Evolutionary conservation across 1,140 invertebrate genomes (phyloP), one percentile per base, ranked within the genome.

Genomic region (Solenopsis fugax): DNA sequence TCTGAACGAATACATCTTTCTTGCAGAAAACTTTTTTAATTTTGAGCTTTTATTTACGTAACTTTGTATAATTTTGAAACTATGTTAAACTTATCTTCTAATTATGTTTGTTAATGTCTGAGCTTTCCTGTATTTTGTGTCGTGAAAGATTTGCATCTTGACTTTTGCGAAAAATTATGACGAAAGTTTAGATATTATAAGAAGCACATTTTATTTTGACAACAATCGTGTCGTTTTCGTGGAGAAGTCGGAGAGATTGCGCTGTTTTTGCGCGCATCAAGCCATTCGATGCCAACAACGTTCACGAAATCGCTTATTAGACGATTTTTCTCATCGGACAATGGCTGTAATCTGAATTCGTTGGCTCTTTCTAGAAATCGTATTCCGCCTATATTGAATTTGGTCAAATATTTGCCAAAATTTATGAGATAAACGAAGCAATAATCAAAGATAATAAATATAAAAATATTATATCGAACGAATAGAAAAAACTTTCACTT

Each of bases 301-400:
- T 56, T 56, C 54, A 21, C 54, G 54, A 56, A 56, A 56, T 56
- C n/a, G 7, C 9, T 56, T 56, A 21, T 50, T 92, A 90, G 88
- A 86, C 86, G 65, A 91, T 73, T 78, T 82, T 54, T 29, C 52
- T n/a, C 88, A 87, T 87, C 78, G 81, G 64, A 77, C 52, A 82
- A 82, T 91, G 78, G 71, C 77, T 76, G 64, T 50, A 45, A 73
- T 41, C 73, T 50, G 73, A 78, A 80, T 89, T 72, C 24, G 60
- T 54, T 58, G 13, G 12, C 48, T 41, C 54, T 60, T 81, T 65
- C n/a, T 48, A 16, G 9, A 86, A 54, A 58, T 6, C 3, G 0
- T 18, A 10, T 56, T 41, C 41, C 41, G 41, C 7, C 16, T 86
- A 29, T 76, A 56, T 77, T 41, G 3, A 80, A 67, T 85, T 76